Percentiles rank a stretch among this genome's conserved stretches.
Conservation (phyloP, 2,888 invertebrate genomes). For the Empis stercorea region DNA sequence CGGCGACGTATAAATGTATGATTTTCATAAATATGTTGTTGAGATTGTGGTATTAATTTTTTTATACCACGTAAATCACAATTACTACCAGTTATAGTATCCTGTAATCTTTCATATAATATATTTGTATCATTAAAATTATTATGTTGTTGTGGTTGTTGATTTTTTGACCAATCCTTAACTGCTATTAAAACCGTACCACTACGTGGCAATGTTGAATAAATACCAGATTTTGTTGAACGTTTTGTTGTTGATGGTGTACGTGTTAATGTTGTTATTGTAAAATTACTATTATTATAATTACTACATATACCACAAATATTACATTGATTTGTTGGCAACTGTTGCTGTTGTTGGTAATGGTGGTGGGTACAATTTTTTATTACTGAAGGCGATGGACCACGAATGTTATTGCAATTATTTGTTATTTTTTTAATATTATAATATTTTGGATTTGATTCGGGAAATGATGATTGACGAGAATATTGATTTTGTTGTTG, state of each 20-base stretch:
- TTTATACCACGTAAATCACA: conserved; percentile 2
- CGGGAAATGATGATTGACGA: conserved; percentile 18
- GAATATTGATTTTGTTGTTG: conserved; percentile 16
- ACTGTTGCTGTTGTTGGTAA: neutral
- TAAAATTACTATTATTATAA: conserved; percentile 36
- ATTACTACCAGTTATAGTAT: conserved; percentile 9
- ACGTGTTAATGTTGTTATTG: conserved; percentile 33
- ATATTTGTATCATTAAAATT: conserved; percentile 11
- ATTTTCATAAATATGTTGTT: conserved; percentile 31
- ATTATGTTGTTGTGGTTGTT: conserved; percentile 11
- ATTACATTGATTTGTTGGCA: conserved; percentile 15
- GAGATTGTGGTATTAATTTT: conserved; percentile 11
- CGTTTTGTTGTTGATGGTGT: neutral
- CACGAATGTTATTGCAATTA: neutral
- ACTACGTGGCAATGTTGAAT: conserved; percentile 34
- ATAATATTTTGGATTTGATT: conserved; percentile 15
- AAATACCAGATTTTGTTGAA: conserved; percentile 8
- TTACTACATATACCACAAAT: conserved; percentile 37
- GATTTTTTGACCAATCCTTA: conserved; percentile 46
- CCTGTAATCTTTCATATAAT: conserved; percentile 17
- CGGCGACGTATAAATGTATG: conserved; percentile 24
- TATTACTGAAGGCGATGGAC: too few relatives aligned
- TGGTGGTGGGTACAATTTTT: conserved; percentile 11
- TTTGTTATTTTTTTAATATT: neutral
- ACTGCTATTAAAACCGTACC: conserved; percentile 50